Conservation (phyloP, 2,113 vertebrate species). For the Macquaria australasica region DNA sequence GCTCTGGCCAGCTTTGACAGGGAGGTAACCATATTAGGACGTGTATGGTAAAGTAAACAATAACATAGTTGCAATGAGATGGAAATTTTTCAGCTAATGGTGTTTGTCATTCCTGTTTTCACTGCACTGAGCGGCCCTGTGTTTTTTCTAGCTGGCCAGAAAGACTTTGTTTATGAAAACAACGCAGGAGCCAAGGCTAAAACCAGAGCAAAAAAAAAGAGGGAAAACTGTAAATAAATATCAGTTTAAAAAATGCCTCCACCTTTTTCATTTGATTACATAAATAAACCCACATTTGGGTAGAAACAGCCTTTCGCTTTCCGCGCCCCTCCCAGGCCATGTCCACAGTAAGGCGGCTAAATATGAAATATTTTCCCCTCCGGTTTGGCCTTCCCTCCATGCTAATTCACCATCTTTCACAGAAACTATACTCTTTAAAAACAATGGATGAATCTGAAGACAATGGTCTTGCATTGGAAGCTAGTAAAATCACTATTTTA, state of each 20-base stretch:
- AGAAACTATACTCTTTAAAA: neutral
- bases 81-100: conserved; percentile 92
- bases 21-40: conserved; percentile 98
- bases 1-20: conserved; percentile 86
- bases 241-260: conserved; percentile 70
- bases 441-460: neutral
- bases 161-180: conserved; percentile 84
- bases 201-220: conserved; percentile 69
- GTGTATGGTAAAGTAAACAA: conserved; percentile 98
- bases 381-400: neutral
- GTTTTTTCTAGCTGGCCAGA: conserved; percentile 74
- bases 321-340: conserved; percentile 33
- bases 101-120: conserved; percentile 92
- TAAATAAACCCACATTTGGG: conserved; percentile 70
- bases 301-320: conserved; percentile 47
- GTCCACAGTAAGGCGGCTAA: neutral
- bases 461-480: neutral
- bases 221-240: conserved; percentile 78
- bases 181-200: conserved; percentile 82
- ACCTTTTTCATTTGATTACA: conserved; percentile 78
- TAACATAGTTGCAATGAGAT: conserved; percentile 97
- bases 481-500: neutral
- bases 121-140: conserved; percentile 76
- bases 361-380: conserved; percentile 18
- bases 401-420: neutral